These are phyloP conservation scores for Anastatus disparis DNA, from an alignment of 1,140 invertebrate species.

Conservation along the genomic window DNA sequence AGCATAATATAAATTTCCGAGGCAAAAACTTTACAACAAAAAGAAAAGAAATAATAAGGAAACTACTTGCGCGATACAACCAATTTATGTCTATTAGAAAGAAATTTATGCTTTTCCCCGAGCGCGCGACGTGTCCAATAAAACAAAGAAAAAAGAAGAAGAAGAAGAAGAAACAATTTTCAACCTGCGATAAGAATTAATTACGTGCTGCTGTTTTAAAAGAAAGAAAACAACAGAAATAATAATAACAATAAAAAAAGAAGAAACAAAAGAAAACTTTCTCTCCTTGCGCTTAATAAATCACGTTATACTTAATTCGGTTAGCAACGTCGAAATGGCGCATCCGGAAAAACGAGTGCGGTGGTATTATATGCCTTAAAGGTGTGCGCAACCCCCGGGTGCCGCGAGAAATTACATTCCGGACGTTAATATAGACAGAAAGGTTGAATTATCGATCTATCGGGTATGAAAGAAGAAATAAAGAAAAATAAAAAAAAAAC, in stretches of 20 bases:
- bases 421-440: constrained; percentile 29
- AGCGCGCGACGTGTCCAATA: too few species aligned
- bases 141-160: too few species aligned
- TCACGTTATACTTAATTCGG: constrained; percentile 27
- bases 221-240: neutral
- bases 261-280: too few species aligned
- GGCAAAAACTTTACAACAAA: too few species aligned
- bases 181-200: constrained; percentile 39
- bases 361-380: too few species aligned
- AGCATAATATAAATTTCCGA: constrained; percentile 9
- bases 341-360: constrained; percentile 51
- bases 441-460: constrained; percentile 31
- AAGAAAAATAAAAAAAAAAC: too few species aligned
- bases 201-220: constrained; percentile 5
- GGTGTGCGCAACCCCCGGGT: neutral
- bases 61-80: neutral
- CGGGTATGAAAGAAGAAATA: neutral
- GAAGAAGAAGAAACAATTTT: too few species aligned
- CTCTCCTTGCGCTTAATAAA: neutral
- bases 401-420: constrained; percentile 10
- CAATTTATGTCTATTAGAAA: constrained; percentile 37
- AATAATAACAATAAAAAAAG: too few species aligned
- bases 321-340: neutral
- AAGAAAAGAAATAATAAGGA: constrained; percentile 10
- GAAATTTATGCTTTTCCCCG: constrained; percentile 27